Evolutionary conservation across 2,113 vertebrate genomes (phyloP).

Genomic region (Mirza zaza): DNA sequence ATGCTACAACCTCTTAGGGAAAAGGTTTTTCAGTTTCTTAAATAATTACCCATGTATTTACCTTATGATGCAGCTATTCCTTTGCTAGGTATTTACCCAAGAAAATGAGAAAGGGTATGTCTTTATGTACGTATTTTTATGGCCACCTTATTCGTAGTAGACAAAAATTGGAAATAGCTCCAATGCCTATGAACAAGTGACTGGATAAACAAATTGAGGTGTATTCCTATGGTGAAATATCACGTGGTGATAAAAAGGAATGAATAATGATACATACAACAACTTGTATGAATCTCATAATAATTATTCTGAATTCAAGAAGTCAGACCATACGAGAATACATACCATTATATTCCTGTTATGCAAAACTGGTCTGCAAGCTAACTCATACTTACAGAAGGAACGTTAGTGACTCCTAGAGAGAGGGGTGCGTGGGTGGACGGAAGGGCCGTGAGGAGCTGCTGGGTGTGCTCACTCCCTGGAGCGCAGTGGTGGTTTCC

Average conservation of each 20-base stretch:
- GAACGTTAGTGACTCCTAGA: neutral
- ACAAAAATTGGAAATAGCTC: neutral
- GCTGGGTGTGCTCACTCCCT: neutral
- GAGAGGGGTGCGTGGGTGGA: too few species aligned
- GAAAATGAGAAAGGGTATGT: neutral
- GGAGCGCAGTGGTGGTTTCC: neutral
- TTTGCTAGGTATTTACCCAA: neutral
- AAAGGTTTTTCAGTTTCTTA: neutral
- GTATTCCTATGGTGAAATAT: neutral
- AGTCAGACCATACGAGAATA: neutral
- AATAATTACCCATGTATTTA: neutral
- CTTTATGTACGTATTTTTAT: neutral
- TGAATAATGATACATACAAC: neutral
- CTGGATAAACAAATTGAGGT: neutral
- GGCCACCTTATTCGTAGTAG: neutral
- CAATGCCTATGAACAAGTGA: neutral
- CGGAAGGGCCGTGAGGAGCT: neutral
- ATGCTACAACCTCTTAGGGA: neutral
- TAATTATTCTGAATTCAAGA: neutral
- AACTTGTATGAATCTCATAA: neutral
- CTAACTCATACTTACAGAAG: neutral
- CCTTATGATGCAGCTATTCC: neutral
- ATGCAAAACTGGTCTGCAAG: neutral
- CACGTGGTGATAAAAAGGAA: neutral
- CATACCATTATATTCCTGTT: neutral